A percentile compares a stretch with the other conserved stretches of the same genome.
Conservation (phyloP, 2,797 vertebrate genomes). For the Pangasius krempfi region DNA sequence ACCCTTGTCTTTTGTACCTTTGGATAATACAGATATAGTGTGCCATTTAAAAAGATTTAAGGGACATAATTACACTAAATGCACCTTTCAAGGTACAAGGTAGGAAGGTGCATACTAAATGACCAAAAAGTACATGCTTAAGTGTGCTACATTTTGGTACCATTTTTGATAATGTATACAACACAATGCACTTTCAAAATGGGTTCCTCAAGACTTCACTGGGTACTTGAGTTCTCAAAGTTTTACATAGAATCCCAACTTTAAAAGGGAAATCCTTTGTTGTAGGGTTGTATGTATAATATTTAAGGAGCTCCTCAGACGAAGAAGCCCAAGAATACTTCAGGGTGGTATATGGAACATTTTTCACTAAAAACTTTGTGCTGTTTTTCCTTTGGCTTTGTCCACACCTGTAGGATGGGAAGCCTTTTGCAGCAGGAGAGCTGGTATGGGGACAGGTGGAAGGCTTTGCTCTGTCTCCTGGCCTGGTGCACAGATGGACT, state of each 20-base stretch:
- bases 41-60: neutral
- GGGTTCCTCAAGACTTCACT: neutral
- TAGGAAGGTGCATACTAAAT: neutral
- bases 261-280: neutral
- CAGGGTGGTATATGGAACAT: neutral
- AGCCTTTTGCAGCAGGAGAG: conserved; percentile 56
- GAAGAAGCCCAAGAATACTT: neutral
- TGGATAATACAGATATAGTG: neutral
- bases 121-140: too few species aligned
- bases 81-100: neutral
- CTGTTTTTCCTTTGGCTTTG: neutral
- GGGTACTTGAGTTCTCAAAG: neutral
- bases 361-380: neutral
- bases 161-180: neutral
- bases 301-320: neutral
- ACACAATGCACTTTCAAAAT: neutral
- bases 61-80: neutral
- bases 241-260: neutral
- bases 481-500: conserved; percentile 61
- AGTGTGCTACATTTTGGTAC: neutral
- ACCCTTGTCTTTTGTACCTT: neutral
- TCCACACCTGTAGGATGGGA: conserved; percentile 52
- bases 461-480: conserved; percentile 62
- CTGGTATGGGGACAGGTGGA: conserved; percentile 70
- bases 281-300: neutral